Evolutionary conservation across 2,797 vertebrate genomes (phyloP).

Genomic region (Sebastes miniatus): DNA sequence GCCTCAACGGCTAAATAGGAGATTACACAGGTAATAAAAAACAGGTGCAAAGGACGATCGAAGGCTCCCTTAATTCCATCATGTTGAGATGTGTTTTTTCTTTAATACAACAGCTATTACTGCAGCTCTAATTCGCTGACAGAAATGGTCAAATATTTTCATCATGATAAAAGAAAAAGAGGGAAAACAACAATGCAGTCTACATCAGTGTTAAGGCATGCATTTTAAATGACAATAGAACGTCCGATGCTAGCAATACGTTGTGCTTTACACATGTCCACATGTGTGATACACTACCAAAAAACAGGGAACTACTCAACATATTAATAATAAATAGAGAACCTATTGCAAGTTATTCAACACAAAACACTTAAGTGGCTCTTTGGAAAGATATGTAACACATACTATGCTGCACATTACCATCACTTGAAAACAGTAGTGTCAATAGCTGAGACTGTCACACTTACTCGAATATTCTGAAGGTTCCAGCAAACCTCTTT

Average conservation of each 20-base stretch:
- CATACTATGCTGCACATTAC: not conserved
- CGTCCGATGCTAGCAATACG: not conserved
- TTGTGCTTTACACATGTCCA: not conserved
- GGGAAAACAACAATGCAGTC: not conserved
- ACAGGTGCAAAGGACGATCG: not conserved
- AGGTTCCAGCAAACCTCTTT: conserved; percentile 96
- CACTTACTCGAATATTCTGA: conserved; percentile 91
- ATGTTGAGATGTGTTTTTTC: not conserved
- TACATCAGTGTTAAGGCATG: not conserved
- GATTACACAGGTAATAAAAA: not conserved
- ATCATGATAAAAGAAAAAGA: not conserved
- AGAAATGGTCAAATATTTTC: not conserved
- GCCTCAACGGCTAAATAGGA: not conserved
- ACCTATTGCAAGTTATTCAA: not conserved
- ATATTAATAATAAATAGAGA: not conserved
- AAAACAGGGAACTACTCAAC: not conserved
- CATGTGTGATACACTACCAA: not conserved
- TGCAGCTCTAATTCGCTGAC: not conserved
- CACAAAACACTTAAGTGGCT: not conserved
- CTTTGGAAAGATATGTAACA: not conserved
- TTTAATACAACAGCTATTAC: not conserved
- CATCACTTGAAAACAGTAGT: not conserved
- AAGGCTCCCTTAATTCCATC: not conserved
- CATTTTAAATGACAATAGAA: not conserved
- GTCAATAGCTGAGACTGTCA: conserved; percentile 33